A percentile compares a stretch with the other conserved stretches of the same genome.
phyloP scores from a whole-genome alignment of 2,888 invertebrate species.

The Agrochola litura region DNA sequence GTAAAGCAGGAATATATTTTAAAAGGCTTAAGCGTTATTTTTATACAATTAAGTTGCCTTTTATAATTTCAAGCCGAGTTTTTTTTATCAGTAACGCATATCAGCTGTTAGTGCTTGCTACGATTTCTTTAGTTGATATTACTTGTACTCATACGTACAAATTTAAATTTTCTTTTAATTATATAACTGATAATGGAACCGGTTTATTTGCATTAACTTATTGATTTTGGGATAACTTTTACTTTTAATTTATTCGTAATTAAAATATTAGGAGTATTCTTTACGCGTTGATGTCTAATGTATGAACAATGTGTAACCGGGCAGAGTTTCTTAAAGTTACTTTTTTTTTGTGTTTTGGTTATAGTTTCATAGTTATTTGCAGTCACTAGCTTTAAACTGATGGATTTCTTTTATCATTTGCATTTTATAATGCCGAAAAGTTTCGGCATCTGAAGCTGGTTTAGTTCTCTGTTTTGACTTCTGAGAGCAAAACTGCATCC shows the following conservation, averaged over 20 bases:
- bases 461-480: too few relatives aligned
- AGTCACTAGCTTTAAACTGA: not conserved
- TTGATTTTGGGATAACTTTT: slow-evolving; percentile 1
- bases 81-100: slow-evolving; percentile 43
- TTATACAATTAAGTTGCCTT: slow-evolving; percentile 26
- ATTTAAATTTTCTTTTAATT: not conserved
- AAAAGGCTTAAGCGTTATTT: not conserved
- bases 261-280: not conserved
- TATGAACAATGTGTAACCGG: slow-evolving; percentile 48
- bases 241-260: slow-evolving; percentile 8
- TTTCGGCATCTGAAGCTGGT: too few relatives aligned
- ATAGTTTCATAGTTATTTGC: not conserved
- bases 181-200: not conserved
- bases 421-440: too few relatives aligned
- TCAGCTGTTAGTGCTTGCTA: slow-evolving; percentile 19
- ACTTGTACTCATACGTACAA: not conserved
- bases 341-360: not conserved
- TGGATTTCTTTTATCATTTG: not conserved
- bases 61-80: slow-evolving; percentile 37
- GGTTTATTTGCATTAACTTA: not conserved
- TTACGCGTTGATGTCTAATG: slow-evolving; percentile 83
- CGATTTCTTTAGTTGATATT: slow-evolving; percentile 25
- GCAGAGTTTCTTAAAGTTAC: not conserved
- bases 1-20: not conserved
- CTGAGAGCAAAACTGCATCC: too few relatives aligned